phyloP scores from a whole-genome alignment of 2,113 vertebrate genomes.

The Vulpes ferrilata region DNA sequence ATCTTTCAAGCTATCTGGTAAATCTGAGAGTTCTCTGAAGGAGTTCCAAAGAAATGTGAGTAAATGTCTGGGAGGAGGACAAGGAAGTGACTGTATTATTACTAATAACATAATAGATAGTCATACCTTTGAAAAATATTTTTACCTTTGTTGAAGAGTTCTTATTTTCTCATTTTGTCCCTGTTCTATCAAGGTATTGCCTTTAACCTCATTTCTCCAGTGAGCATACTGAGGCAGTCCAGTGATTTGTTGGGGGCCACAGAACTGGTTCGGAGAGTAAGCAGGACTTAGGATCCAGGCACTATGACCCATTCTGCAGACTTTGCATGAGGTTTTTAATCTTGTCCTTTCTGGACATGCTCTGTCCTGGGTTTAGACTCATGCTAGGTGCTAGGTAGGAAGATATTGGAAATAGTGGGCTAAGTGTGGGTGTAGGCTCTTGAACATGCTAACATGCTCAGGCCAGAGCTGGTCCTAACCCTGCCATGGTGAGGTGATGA shows the following conservation, averaged over 20 bases:
- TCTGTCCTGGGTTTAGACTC: not conserved
- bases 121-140: slow-evolving; percentile 1
- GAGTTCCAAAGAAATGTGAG: slow-evolving; percentile 35
- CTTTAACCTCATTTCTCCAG: not conserved
- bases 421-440: not conserved
- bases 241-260: not conserved
- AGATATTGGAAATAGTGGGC: not conserved
- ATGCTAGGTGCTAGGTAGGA: not conserved
- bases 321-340: not conserved
- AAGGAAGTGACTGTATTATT: slow-evolving; percentile 23
- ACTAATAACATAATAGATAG: slow-evolving; percentile 7
- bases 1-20: not conserved
- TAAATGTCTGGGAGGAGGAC: not conserved
- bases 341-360: not conserved
- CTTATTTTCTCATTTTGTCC: slow-evolving; percentile 42
- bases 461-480: not conserved
- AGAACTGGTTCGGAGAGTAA: not conserved
- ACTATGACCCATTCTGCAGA: not conserved
- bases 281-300: not conserved
- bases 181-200: not conserved
- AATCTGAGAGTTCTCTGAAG: slow-evolving; percentile 28
- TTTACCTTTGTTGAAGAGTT: not conserved
- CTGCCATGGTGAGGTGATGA: not conserved
- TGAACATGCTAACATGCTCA: not conserved
- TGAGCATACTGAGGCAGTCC: not conserved